Base-by-base conservation (phyloP, 2,113 vertebrate species). In the Anarhynchus alexandrinus region DNA sequence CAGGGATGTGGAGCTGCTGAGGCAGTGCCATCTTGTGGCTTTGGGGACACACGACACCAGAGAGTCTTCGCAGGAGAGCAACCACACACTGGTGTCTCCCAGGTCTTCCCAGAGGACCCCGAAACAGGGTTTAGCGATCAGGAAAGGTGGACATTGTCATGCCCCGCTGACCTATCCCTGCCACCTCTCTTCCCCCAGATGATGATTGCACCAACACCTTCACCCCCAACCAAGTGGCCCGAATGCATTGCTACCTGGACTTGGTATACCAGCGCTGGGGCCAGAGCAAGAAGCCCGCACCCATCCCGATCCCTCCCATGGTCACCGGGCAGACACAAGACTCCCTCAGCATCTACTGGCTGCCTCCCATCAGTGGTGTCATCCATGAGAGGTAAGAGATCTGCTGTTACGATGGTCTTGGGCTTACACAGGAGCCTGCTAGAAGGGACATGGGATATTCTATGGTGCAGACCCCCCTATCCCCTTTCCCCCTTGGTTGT, bases 201-300 rank as follows among this genome's bases (percentile, higher is more conserved):
- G 99, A 99, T 83, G 98, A 99, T 91, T 99, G 99, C 95, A 99
- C 99, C n/a, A 98, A 99, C 96, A 98, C 98, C 95, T 99, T 99
- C 96, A 99, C 99, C 20, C 99, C 99, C 14, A 99, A 99, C 96
- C 99, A 99, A 97, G 99, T 99, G 83, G 99, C 99, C 26, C 98
- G 99, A 8, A 99, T 99, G 99, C 99, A 99, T 49, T 99, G 99
- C 96, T 99, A 99, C 70, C 91, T 99, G 49, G 99, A 99, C 97
- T 94, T 99, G 70, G 98, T 99, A 6, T 99, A 99, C 95, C 98
- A 99, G 95, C 98, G 98, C 47, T 99, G 99, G 99, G 98, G 98
- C 22, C 97, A 95, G 29, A 98, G 96, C 88, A 98, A 21, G 80
- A 98, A 97, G 72, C 99, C 99, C 4, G 92, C 98, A 1, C 98